Evolutionary conservation across 2,113 vertebrate genomes (phyloP).

Genomic region (Platysteira castanea): DNA sequence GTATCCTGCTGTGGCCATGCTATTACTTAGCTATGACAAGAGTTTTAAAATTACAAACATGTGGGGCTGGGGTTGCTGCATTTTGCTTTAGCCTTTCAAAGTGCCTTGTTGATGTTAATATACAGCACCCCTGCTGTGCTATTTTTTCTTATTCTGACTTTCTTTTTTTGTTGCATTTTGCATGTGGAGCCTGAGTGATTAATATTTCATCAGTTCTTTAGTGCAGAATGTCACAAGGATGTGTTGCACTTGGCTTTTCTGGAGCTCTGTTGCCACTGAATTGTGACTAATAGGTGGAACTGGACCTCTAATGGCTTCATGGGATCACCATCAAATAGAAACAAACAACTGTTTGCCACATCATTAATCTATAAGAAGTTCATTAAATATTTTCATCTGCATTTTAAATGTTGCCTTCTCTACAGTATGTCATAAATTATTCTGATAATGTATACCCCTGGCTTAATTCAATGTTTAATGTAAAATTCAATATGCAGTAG

Average conservation of each 20-base stretch:
- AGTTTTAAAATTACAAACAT: conserved; percentile 61
- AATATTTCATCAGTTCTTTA: conserved; percentile 73
- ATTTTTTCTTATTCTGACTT: conserved; percentile 46
- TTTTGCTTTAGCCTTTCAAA: conserved; percentile 57
- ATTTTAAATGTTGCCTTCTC: conserved; percentile 47
- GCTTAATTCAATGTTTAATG: conserved; percentile 12
- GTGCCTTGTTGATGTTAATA: conserved; percentile 60
- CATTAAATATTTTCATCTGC: conserved; percentile 57
- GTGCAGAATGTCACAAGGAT: conserved; percentile 23
- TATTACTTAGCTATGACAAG: conserved; percentile 63
- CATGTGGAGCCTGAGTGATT: conserved; percentile 58
- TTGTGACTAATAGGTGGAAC: conserved; percentile 57
- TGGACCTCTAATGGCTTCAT: conserved; percentile 28
- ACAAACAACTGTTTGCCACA: conserved; percentile 62
- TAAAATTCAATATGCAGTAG: not conserved
- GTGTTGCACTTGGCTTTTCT: conserved; percentile 30
- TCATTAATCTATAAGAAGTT: conserved; percentile 67
- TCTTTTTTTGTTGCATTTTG: conserved; percentile 65
- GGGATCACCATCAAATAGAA: conserved; percentile 45
- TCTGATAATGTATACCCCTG: not conserved
- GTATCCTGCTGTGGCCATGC: conserved; percentile 55
- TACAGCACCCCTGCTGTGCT: conserved; percentile 26
- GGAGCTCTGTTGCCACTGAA: conserved; percentile 31
- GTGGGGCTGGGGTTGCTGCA: not conserved
- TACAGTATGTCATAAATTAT: not conserved